Evolutionary conservation across 2,113 vertebrate genomes (phyloP).

Genomic region (Psilopogon haemacephalus): DNA sequence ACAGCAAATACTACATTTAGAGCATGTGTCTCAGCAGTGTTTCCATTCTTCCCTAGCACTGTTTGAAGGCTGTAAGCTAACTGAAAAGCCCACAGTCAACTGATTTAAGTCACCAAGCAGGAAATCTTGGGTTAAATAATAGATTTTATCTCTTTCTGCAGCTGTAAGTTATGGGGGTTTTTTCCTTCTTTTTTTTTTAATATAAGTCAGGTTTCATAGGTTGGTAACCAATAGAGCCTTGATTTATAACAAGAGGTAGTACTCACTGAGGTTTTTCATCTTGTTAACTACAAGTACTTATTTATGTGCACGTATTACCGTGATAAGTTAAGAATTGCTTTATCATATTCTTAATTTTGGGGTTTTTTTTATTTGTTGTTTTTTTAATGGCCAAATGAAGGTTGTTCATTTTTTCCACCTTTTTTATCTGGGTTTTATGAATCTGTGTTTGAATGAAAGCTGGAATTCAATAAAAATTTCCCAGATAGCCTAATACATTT

Average conservation of each 20-base stretch:
- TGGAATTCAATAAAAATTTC: neutral
- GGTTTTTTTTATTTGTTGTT: neutral
- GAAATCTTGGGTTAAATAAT: no score
- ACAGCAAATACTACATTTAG: constrained; percentile 15
- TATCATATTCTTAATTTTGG: constrained; percentile 25
- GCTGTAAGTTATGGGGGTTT: no score
- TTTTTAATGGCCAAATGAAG: constrained; percentile 27
- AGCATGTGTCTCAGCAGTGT: constrained; percentile 19
- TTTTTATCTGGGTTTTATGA: neutral
- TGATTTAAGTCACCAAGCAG: constrained; percentile 38
- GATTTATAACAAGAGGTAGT: neutral
- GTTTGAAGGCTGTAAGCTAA: constrained; percentile 47
- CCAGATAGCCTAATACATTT: neutral
- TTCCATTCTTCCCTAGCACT: constrained; percentile 39
- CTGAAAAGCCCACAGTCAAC: neutral
- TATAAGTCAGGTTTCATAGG: neutral
- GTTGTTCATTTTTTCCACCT: neutral
- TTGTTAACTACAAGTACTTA: neutral
- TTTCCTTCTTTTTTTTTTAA: neutral
- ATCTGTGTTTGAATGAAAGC: neutral
- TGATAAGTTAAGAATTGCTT: neutral
- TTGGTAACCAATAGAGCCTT: constrained; percentile 2
- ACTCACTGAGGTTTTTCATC: neutral
- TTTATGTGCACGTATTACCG: neutral
- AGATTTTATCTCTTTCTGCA: no score